These are phyloP conservation scores for Gallinago stenura DNA, from an alignment of 2,797 vertebrate genomes.

Conservation along the genomic window DNA sequence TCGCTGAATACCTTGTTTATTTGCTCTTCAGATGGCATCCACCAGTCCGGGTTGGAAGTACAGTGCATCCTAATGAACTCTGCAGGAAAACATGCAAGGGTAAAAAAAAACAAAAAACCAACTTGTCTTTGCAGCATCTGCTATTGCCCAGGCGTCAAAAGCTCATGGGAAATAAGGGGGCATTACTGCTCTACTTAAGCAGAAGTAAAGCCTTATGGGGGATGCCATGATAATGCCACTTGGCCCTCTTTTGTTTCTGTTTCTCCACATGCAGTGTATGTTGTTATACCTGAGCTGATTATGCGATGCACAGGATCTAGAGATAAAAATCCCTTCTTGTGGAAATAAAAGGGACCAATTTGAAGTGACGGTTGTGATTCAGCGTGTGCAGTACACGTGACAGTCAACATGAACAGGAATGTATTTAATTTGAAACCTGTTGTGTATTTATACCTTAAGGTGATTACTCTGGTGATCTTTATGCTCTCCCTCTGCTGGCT, in stretches of 20 bases:
- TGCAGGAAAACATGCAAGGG: constrained; percentile 72
- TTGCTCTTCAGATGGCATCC: constrained; percentile 99
- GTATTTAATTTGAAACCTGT: neutral
- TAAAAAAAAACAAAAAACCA: neutral
- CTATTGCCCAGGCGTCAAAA: neutral
- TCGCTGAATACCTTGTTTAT: constrained; percentile 99
- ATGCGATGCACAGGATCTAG: neutral
- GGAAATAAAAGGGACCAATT: neutral
- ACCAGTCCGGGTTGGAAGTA: constrained; percentile 98
- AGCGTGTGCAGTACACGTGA: neutral
- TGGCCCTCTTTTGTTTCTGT: neutral
- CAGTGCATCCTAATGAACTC: constrained; percentile 99
- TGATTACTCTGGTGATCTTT: neutral
- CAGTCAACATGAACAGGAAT: neutral
- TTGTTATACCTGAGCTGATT: neutral
- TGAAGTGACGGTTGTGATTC: neutral
- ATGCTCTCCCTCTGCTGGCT: constrained; percentile 44
- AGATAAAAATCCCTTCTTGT: neutral
- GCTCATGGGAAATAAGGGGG: constrained; percentile 11
- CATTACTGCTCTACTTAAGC: neutral
- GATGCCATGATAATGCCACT: constrained; percentile 71
- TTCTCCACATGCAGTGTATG: constrained; percentile 17
- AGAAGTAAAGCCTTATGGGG: constrained; percentile 60
- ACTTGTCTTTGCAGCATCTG: constrained; percentile 16
- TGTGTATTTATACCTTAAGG: neutral